A percentile compares a stretch with the other conserved stretches of the same genome.
These are phyloP conservation scores for Gavia stellata DNA, from an alignment of 2,113 vertebrate genomes.

Conservation along the genomic window DNA sequence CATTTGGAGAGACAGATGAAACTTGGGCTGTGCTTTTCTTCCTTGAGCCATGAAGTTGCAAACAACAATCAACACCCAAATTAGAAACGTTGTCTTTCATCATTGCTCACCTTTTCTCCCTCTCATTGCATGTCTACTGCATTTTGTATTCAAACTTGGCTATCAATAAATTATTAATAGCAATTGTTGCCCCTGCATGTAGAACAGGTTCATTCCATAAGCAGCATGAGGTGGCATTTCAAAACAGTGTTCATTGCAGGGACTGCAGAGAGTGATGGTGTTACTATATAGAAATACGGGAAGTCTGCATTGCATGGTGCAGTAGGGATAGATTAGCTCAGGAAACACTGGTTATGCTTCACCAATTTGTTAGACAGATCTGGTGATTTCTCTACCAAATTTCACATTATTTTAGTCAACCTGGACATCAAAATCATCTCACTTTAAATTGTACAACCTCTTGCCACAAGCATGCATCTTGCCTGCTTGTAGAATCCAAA, in stretches of 20 bases:
- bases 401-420: neutral
- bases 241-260: neutral
- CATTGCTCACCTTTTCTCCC: neutral
- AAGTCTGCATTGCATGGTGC: neutral
- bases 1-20: neutral
- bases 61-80: neutral
- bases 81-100: neutral
- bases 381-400: neutral
- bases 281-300: fast-evolving
- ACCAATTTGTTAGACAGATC: neutral
- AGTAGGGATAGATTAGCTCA: neutral
- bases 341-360: neutral
- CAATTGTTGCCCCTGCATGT: neutral
- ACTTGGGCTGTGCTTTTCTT: neutral
- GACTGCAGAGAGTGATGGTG: neutral
- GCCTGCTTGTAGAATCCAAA: neutral
- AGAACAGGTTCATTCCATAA: neutral
- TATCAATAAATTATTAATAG: neutral
- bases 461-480: neutral
- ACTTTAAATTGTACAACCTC: neutral
- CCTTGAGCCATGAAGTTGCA: neutral
- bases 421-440: neutral
- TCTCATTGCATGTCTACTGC: neutral
- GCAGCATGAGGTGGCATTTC: neutral
- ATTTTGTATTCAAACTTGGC: neutral